Base-by-base conservation (phyloP, 2,797 vertebrate genomes). In the Chaetodon trifasciatus region DNA sequence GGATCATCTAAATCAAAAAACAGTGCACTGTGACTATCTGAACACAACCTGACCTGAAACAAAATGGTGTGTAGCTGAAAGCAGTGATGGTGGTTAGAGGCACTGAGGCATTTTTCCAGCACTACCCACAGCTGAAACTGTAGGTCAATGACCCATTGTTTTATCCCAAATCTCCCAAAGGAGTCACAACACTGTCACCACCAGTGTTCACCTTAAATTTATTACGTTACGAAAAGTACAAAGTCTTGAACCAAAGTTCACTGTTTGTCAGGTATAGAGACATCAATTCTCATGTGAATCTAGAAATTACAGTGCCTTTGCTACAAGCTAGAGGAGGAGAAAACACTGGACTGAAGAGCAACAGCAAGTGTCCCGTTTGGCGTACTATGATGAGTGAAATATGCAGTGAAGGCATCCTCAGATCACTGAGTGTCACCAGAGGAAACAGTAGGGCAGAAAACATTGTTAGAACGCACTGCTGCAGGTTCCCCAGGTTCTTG, bases 371-470 rank as follows among this genome's bases (percentile, higher is more conserved):
- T 15, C 16, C 3, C 52, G 60, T 46, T 24, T 40, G 21, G 6
- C 19, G 57, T 47, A 10, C 47, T 28, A 49, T 23, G 15, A 78
- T 49, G 63, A 77, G n/a, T 67, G 65, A 80, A 71, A 64, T 44
- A 32, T 49, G 42, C 6, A n/a, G n/a, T n/a, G n/a, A n/a, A n/a
- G n/a, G 55, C 39, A 32, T 79, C 42, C 15, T 67, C 42, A 12
- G 49, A 49, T 37, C n/a, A 65, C 64, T 21, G 39, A 68, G 64
- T 28, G 15, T n/a, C 17, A 60, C 23, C 47, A 58, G 72, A 87
- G 78, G 75, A 79, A 80, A 58, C 58, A 13, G 17, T 24, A 70
- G 67, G 56, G 75, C 69, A 76, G 56, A 52, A 68, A 50, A 16
- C 55, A 83, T 56, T 80, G 86, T 83, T 75, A 65, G 46, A 52